Evolutionary conservation across 2,888 invertebrate species (phyloP).

Genomic region (Dione juno): DNA sequence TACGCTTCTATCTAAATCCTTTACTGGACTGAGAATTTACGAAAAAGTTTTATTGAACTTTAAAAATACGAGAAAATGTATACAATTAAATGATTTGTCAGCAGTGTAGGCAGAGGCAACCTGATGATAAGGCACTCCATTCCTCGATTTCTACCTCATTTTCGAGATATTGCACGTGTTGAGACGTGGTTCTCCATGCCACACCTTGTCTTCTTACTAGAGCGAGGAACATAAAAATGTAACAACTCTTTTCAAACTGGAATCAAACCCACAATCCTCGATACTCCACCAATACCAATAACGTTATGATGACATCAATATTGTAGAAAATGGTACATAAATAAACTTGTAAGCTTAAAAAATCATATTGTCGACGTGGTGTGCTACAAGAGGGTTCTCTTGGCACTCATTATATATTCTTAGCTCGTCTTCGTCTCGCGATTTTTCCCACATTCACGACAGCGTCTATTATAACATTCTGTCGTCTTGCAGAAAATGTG

Average conservation of each 20-base stretch:
- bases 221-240: too few species aligned
- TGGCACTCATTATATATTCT: slow-evolving; percentile 40
- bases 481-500: slow-evolving; percentile 35
- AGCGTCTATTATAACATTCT: slow-evolving; percentile 43
- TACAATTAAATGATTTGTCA: neutral
- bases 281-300: neutral
- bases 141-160: too few species aligned
- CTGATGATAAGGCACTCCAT: too few species aligned
- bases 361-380: slow-evolving; percentile 1
- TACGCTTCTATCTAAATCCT: slow-evolving; percentile 23
- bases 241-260: too few species aligned
- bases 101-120: too few species aligned
- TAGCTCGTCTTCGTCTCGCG: slow-evolving; percentile 37
- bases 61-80: neutral
- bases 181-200: too few species aligned
- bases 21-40: slow-evolving; percentile 8
- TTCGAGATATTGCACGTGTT: too few species aligned
- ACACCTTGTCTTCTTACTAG: too few species aligned
- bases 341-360: neutral
- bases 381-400: neutral
- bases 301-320: neutral
- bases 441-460: slow-evolving; percentile 45
- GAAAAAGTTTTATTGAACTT: slow-evolving; percentile 1
- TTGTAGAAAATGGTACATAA: neutral
- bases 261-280: too few species aligned